Base-by-base conservation (phyloP, 1,140 invertebrate genomes). In the Tyrophagus putrescentiae region DNA sequence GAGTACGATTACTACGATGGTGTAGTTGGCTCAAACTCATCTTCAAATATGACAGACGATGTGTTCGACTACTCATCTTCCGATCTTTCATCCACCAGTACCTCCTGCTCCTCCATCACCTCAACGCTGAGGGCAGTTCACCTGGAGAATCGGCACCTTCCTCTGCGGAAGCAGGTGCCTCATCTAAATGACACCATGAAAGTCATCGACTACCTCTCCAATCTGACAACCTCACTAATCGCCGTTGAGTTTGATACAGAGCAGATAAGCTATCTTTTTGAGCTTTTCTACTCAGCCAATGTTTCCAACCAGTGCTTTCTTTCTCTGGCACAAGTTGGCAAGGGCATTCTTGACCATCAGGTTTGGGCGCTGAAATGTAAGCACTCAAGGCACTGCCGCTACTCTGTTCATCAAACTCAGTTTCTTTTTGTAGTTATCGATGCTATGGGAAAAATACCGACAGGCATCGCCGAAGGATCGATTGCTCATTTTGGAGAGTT, bases 401-500 rank as follows among this genome's bases (percentile, higher is more conserved):
- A 50, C 2, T 42, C 1, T 42, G 1, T 58, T 23, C 6, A 1
- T 5, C 41, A 18, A 42, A 2, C 4, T 58, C 6, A 25, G 16
- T 1, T 18, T 42, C 29, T 50, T 13, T 3, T 34, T 4, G 2
- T 41, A 68, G 67, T 68, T 65, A 62, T 66, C 32, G 67, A 68
- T 64, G 62, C 67, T 31, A 63, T 52, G n/a, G 67, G 66, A n/a
- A 64, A 64, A 48, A 56, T 66, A 25, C 63, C 67, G 1, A 60
- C 64, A 29, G 67, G 67, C 11, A 60, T 68, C 25, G 34, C 66
- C 9, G 65, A 65, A 54, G 67, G 67, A 25, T 65, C 67, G 4
- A 32, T 68, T 5, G 54, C 64, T 9, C 54, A 62, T n/a, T 65
- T 68, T 52, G 67, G 67, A 21, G 64, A 66, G 4, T 68, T 63